Base-by-base conservation (phyloP, 1,140 invertebrate species). In the Apolygus lucorum region DNA sequence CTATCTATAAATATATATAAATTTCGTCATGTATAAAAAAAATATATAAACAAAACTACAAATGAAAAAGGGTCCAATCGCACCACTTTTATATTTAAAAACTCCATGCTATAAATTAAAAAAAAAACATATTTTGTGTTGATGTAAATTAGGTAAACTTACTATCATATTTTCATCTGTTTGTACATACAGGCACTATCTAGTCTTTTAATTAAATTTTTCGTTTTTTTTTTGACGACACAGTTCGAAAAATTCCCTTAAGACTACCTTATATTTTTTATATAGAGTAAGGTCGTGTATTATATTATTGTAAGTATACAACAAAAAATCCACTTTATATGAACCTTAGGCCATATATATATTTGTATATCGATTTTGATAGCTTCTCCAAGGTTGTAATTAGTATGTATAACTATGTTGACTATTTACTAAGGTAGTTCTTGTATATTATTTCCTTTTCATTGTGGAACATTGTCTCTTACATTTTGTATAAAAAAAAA, bases 281-380 rank as follows among this genome's bases (percentile, higher is more conserved):
- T 24, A 65, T 69, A 70, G 63, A 69, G 24, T 29, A 42, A 70
- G 52, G 62, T 21, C 28, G 21, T 68, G 67, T 68, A 68, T 68
- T 68, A 68, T 68, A 68, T n/a, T n/a, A 13, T 28, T 68, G 67
- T 68, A 68, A 68, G 25, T 68, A 68, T 52, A 68, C 67, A 68
- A n/a, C 22, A 52, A 28, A 49, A 49, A 59, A 59, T 59, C 22
- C 49, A 28, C 54, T 68, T 26, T 68, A 64, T 34, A 63, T 69
- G 21, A 69, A 62, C 27, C 24, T 65, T 62, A 65, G 63, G 29
- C 29, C 14, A 66, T 66, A 66, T 70, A 69, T 69, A 70, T 70
- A 70, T 70, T 70, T 70, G 68, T 70, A 70, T 70, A 70, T 70
- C 68, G 26, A 70, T 70, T 70, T 70, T 70, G 68, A 70, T 70